Evolutionary conservation across 92 coral and sea anemone species (phyloP), one percentile per base, ranked within the genome.

Genomic region (Zoanthus sociatus): DNA sequence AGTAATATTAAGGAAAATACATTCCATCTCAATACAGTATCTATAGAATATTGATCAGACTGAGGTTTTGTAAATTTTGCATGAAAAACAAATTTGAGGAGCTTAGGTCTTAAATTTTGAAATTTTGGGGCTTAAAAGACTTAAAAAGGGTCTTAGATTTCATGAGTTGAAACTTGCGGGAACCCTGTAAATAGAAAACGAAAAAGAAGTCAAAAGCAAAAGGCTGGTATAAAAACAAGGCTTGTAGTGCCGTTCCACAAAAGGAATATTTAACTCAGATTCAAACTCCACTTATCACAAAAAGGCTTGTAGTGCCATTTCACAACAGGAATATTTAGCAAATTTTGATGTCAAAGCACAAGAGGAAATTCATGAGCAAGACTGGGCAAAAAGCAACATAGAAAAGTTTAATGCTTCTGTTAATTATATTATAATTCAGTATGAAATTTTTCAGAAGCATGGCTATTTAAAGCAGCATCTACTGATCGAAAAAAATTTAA

Each of bases 261-360:
- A 67, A 67, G 72, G 72, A 20, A 67, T 20, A 67, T 67, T 67
- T 67, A 11, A 67, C 72, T 48, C 53, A 48, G 53, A 48, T 20
- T 2, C 72, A 67, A 67, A 67, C 42, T 42, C 72, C 72, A 67
- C 31, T 21, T 18, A 67, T 67, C 1, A 67, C 72, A 67, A 67
- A 67, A 67, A 67, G 21, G 14, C 72, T 67, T 67, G 72, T 67
- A n/a, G 71, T 64, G 72, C 72, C 14, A 11, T 67, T 67, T 67
- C 72, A 67, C 72, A 67, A 67, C 20, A 67, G 72, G 72, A 67
- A 67, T 20, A 67, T 67, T 67, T 67, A 11, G 21, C 72, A 21
- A 67, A 67, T 20, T 67, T 67, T 67, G 72, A 67, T 67, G 72
- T 21, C 72, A 67, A 67, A 67, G 72, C 72, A 67, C 72, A 67